These are phyloP conservation scores for Panagrolaimus sp. DNA, from an alignment of 1,140 invertebrate species.

Conservation along the genomic window DNA sequence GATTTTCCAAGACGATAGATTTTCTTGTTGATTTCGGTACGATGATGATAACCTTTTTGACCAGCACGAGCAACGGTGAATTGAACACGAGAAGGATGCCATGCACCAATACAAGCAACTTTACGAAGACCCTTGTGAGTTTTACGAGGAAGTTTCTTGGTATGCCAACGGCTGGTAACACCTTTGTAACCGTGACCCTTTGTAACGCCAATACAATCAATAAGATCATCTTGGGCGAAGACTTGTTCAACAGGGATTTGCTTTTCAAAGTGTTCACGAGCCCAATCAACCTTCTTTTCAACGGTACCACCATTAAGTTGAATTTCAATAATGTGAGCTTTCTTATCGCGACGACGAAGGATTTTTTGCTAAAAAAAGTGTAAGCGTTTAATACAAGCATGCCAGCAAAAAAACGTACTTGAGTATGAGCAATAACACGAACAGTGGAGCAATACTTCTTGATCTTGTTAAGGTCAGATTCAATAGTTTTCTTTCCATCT, in stretches of 20 bases:
- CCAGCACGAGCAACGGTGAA: slow-evolving; percentile 98
- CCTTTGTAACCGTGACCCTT: slow-evolving; percentile 99
- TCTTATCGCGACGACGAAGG: slow-evolving; percentile 94
- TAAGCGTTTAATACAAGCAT: background rate
- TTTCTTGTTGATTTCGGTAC: slow-evolving; percentile 99
- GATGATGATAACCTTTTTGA: slow-evolving; percentile 99
- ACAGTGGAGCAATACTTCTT: slow-evolving; percentile 96
- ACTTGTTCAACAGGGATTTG: slow-evolving; percentile 80
- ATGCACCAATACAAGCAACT: slow-evolving; percentile 99
- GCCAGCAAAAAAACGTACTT: slow-evolving; percentile 66
- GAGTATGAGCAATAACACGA: slow-evolving; percentile 91
- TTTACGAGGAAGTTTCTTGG: slow-evolving; percentile 97
- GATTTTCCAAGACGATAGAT: slow-evolving; percentile 93
- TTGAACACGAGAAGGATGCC: slow-evolving; percentile 98
- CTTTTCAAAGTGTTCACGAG: slow-evolving; percentile 88
- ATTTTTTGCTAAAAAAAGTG: slow-evolving; percentile 76
- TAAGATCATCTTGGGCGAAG: slow-evolving; percentile 95
- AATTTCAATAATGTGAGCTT: slow-evolving; percentile 99
- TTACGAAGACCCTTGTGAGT: slow-evolving; percentile 99
- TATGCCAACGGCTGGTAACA: slow-evolving; percentile 99
- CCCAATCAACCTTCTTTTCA: slow-evolving; percentile 93
- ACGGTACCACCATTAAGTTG: slow-evolving; percentile 95
- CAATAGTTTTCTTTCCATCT: slow-evolving; percentile 89
- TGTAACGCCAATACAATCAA: slow-evolving; percentile 96
- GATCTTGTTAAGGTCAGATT: slow-evolving; percentile 91